Evolutionary conservation across 2,888 invertebrate species (phyloP).

Genomic region (Euphydryas editha): DNA sequence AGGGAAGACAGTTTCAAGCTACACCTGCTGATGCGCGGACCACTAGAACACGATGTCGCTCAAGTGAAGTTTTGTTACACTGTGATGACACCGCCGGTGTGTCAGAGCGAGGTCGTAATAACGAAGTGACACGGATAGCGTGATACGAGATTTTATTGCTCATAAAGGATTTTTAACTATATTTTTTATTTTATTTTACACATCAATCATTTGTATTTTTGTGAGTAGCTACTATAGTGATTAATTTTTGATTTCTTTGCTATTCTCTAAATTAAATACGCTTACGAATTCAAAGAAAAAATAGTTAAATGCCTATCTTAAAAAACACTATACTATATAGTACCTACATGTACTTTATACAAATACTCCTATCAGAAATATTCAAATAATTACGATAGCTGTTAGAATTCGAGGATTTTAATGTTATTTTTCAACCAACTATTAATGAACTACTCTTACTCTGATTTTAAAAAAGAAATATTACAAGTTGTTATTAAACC

Average conservation of each 20-base stretch:
- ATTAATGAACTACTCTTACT: no score
- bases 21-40: constrained; percentile 34
- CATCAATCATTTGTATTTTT: not conserved
- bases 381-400: no score
- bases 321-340: no score
- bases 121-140: not conserved
- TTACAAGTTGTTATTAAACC: not conserved
- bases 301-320: no score
- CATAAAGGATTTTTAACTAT: not conserved
- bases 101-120: constrained; percentile 9
- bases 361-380: no score
- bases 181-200: not conserved
- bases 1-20: constrained; percentile 30
- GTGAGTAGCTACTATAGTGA: no score
- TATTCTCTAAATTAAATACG: no score
- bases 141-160: not conserved
- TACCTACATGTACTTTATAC: no score
- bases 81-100: constrained; percentile 7
- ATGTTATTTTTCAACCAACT: no score
- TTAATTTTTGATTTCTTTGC: no score
- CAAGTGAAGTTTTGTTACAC: constrained; percentile 5
- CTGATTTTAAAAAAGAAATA: not conserved
- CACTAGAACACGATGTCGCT: constrained; percentile 23
- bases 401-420: no score
- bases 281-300: no score